Evolutionary conservation across 2,797 vertebrate genomes (phyloP).

Genomic region (Macrochelys suwanniensis): DNA sequence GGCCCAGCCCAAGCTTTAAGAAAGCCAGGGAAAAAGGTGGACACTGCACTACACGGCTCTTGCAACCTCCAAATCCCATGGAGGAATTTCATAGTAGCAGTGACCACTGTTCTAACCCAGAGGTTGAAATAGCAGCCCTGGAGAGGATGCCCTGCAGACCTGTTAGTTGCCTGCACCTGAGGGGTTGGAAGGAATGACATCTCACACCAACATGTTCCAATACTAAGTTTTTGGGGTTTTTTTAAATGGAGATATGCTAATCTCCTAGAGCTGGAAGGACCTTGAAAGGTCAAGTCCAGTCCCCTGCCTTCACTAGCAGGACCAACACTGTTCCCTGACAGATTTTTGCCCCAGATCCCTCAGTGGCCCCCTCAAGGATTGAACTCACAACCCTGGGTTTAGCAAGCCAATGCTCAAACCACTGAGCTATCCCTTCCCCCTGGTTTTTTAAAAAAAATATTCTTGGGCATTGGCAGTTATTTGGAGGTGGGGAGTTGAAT

Average conservation of each 20-base stretch:
- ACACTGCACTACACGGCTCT: neutral
- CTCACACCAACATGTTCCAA: neutral
- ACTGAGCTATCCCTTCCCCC: too few species aligned
- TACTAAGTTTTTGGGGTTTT: neutral
- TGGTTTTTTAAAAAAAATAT: neutral
- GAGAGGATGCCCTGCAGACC: neutral
- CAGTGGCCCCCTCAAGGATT: too few species aligned
- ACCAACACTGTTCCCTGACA: too few species aligned
- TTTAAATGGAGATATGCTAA: too few species aligned
- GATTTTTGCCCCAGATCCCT: too few species aligned
- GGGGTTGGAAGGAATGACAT: neutral
- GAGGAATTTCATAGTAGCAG: neutral
- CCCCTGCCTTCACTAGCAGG: too few species aligned
- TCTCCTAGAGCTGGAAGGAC: too few species aligned
- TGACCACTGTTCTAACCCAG: neutral
- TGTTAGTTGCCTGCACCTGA: neutral
- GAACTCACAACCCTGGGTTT: too few species aligned
- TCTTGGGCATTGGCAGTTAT: neutral
- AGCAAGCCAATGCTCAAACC: too few species aligned
- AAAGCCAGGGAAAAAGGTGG: neutral
- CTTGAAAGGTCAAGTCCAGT: too few species aligned
- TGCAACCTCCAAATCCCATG: fast-evolving
- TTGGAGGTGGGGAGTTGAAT: neutral
- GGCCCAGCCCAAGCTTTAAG: neutral
- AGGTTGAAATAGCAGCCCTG: neutral